A percentile compares a stretch with the other conserved stretches of the same genome.
These are phyloP conservation scores for Pygathrix nemaeus DNA, from an alignment of 2,113 vertebrate species.

Conservation along the genomic window DNA sequence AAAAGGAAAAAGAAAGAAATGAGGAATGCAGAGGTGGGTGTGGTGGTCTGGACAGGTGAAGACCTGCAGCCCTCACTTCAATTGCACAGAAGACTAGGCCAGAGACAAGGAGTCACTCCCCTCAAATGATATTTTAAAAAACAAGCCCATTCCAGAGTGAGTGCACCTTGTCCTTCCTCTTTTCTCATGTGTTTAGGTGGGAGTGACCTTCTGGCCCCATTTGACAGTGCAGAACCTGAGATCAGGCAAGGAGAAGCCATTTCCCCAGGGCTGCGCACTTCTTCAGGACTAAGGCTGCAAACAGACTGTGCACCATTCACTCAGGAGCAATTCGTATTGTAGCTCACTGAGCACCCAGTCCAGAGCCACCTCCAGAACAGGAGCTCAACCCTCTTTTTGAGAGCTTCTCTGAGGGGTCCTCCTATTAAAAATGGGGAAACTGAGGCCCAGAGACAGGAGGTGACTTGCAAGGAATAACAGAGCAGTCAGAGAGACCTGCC, in stretches of 20 bases:
- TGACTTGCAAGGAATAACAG: neutral
- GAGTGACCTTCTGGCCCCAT: neutral
- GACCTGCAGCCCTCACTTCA: neutral
- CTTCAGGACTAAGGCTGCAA: neutral
- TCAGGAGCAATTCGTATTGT: neutral
- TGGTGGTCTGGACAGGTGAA: neutral
- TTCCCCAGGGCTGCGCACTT: neutral
- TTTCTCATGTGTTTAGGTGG: neutral
- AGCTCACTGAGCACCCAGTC: neutral
- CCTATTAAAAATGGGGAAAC: neutral
- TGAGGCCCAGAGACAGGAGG: neutral
- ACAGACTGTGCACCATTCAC: neutral
- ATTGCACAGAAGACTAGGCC: neutral
- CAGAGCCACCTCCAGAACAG: neutral
- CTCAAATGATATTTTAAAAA: neutral
- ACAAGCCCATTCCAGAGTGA: neutral
- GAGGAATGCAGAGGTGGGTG: neutral
- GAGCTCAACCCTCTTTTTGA: neutral
- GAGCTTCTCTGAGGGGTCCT: neutral
- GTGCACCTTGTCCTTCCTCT: neutral
- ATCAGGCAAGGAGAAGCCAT: neutral
- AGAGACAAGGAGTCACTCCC: neutral
- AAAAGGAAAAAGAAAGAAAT: too few relatives aligned
- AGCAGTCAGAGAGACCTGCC: neutral
- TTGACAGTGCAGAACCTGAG: neutral